Base-by-base conservation (phyloP, 2,888 invertebrate species). In the Cosmia pyralina region DNA sequence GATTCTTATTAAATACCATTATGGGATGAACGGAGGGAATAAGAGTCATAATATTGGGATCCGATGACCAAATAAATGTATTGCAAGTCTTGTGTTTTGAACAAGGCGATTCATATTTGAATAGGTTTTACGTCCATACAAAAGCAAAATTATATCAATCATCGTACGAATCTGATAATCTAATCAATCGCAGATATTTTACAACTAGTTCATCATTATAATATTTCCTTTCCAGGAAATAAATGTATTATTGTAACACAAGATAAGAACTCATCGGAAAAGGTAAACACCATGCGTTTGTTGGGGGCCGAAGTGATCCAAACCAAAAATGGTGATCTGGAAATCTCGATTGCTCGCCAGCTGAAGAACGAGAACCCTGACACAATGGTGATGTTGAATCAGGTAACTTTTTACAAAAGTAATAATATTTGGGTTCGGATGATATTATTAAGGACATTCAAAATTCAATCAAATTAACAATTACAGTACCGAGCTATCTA, bases 241-340 rank as follows among this genome's bases (percentile, higher is more conserved):
- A 97, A 97, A 82, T 99, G 99, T 92, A 97, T 99, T 55, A 99
- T 99, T 87, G 98, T 99, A 0, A 98, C 99, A 98, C 99, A 99
- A 0, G 98, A 98, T 91, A 99, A 99, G 95, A 99, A 99, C 98
- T 99, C 99, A 34, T 97, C 98, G 88, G 99, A 99, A 93, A 99
- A 99, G 96, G 98, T 98, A 4, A 97, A 98, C 87, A 97, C 98
- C 0, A 94, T 99, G 87, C 97, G 97, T 81, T 97, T 98, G 0
- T 96, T 99, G 22, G 99, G 99, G 0, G 99, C 99, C 4, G 97
- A 99, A 94, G 98, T 99, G 75, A 97, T 99, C 17, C 97, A 99
- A 68, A 99, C 11, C 7, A 87, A 88, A 59, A 81, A 77, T 28
- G 80, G 79, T 13, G 46, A 75, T 5, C 70, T 70, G 4, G 83